Percentiles rank a stretch among this genome's conserved stretches.
These are phyloP conservation scores for Argentina silus DNA, from an alignment of 2,797 vertebrate species.

Conservation along the genomic window DNA sequence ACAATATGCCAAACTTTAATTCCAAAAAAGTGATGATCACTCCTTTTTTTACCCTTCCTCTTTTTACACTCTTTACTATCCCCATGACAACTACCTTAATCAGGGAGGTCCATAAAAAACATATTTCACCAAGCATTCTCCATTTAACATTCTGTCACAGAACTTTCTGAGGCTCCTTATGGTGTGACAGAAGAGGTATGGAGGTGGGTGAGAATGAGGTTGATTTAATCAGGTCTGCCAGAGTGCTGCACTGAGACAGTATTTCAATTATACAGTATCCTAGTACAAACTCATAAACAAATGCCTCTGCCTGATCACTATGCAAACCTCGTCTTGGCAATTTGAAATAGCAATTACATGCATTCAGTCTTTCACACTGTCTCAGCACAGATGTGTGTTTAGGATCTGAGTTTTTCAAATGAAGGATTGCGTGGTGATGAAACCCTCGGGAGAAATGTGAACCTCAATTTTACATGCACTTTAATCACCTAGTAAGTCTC, in stretches of 20 bases:
- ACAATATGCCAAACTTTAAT: slow-evolving; percentile 38
- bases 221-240: neutral
- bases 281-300: neutral
- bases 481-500: slow-evolving; percentile 23
- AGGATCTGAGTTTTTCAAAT: neutral
- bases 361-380: neutral
- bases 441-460: slow-evolving; percentile 5
- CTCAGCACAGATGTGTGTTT: neutral
- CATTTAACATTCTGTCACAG: slow-evolving; percentile 28
- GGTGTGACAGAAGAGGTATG: neutral
- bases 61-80: slow-evolving; percentile 33
- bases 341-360: slow-evolving; percentile 3
- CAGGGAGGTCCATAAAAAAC: slow-evolving; percentile 39
- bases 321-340: neutral
- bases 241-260: neutral
- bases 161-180: slow-evolving; percentile 17
- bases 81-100: slow-evolving; percentile 35
- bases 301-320: neutral
- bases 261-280: slow-evolving; percentile 8
- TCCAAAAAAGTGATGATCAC: slow-evolving; percentile 33
- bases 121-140: slow-evolving; percentile 27
- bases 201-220: slow-evolving; percentile 15
- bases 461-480: slow-evolving; percentile 1
- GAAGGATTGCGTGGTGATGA: neutral
- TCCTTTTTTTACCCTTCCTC: neutral